Evolutionary conservation across 2,797 vertebrate species (phyloP), one percentile per base, ranked within the genome.

Genomic region (Sardinella longiceps): DNA sequence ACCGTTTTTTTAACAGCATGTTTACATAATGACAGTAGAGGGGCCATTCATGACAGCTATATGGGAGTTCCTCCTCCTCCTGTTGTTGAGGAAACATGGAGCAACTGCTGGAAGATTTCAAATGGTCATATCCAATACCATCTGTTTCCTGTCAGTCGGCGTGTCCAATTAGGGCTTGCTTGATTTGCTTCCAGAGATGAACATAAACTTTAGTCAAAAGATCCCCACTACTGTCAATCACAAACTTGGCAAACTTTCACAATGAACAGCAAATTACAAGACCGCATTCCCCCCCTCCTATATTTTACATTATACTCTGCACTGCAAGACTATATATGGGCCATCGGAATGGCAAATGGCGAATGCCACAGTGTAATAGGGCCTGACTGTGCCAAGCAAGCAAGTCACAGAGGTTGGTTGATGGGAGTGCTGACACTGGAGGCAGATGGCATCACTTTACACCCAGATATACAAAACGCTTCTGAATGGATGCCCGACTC

Each of bases 381-480:
- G 66, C 25, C 15, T 48, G 46, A 48, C 46, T 39, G 30, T 74
- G 70, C 37, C 70, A 43, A 20, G 37, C 70, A 33, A 74, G 66
- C 33, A 33, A 77, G 39, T 37, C 70, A 77, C 70, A 43, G 70
- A 77, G 70, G 6, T 77, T 43, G 70, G 33, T 23, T 23, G 33
- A 77, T 23, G 70, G 70, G 70, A 39, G 70, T 18, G 3, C 37
- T 77, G 37, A 43, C 70, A 77, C 37, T 0, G 15, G 20, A 77
- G 39, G 37, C 70, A 77, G 70, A 77, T 77, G 70, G 70, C 70
- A 77, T 77, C 70, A 43, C 70, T 77, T 77, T 77, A 37, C 20
- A 33, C 37, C 70, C 70, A 39, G 70, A 43, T 33, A 43, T 33
- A 77, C 33, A 43, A 77, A 77, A 77, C 20, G 33, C 37, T 43